Evolutionary conservation across 1,140 invertebrate species (phyloP), one percentile per base, ranked within the genome.

Genomic region (Meloidogyne floridensis): DNA sequence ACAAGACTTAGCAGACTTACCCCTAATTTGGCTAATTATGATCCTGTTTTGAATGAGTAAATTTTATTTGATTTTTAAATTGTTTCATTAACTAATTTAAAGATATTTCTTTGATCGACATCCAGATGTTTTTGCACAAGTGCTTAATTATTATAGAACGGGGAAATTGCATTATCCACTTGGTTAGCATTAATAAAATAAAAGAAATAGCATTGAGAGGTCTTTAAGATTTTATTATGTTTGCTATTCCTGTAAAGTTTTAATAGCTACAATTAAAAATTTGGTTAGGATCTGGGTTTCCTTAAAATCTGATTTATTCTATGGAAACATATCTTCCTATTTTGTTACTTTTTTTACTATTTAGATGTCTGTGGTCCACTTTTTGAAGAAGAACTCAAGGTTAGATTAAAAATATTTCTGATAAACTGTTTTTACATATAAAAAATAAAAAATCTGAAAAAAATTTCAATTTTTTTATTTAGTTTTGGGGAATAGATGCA

Each of bases 1-100:
- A 97, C 96, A 3, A 91, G 96, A 81, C 92, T 96, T 76, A 96
- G 95, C 32, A 91, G 87, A 88, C 92, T 97, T 71, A 96, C 95
- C 8, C 95, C 96, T 91, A 94, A 94, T 15, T 91, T 96, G 82
- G 95, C 94, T 86, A 97, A 97, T 91, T 98, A 98, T 91, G 96
- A 98, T 92, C 95, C 95, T 13, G 94, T 97, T 86, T 92, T 97
- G 83, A 97, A 97, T 91, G 96, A 98, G 91, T 98, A 97, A 92
- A 98, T 98, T 93, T 98, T 98, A 91, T 96, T 98, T 91, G 91
- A 96, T 83, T 96, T 98, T 6, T 76, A 54, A 69, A n/a, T 42
- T 77, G 2, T 2, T 11, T 13, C 56, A 10, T 7, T 18, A 77
- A 51, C 7, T 47, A 47, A 47, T 75, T 18, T 78, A 13, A 72